Evolutionary conservation across 2,113 vertebrate genomes (phyloP).

Genomic region (Chionomys nivalis): DNA sequence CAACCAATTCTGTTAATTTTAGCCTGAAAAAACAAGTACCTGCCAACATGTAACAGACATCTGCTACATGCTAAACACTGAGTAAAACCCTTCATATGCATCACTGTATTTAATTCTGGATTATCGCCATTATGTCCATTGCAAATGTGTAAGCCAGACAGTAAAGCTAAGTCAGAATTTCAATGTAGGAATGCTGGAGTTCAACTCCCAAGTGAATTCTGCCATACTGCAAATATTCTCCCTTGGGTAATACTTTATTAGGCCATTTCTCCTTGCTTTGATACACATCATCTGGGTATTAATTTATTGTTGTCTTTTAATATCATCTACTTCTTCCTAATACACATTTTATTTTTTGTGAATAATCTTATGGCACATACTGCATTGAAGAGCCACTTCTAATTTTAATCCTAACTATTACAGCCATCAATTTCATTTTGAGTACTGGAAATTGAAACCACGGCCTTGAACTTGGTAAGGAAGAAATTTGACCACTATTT

Average conservation of each 20-base stretch:
- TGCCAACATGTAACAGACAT: neutral
- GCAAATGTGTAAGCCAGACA: neutral
- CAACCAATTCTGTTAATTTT: neutral
- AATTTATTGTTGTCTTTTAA: neutral
- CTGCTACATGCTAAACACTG: neutral
- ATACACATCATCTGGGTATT: neutral
- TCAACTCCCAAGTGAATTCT: neutral
- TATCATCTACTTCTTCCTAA: neutral
- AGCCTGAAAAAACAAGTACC: neutral
- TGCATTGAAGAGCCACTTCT: neutral
- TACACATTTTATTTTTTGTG: neutral
- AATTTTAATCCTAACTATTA: neutral
- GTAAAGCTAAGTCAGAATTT: neutral
- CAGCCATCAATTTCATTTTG: neutral
- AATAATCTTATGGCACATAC: neutral
- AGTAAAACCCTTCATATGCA: neutral
- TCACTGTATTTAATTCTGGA: neutral
- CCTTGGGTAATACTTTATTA: neutral
- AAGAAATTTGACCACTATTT: neutral
- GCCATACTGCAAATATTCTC: neutral
- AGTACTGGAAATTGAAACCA: neutral
- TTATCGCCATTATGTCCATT: neutral
- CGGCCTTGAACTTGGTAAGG: neutral
- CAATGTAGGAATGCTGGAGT: neutral
- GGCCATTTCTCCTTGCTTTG: neutral